Percentiles rank a stretch among this genome's conserved stretches.
These are phyloP conservation scores for Proisotoma minuta DNA, from an alignment of 2,888 invertebrate genomes.

Conservation along the genomic window DNA sequence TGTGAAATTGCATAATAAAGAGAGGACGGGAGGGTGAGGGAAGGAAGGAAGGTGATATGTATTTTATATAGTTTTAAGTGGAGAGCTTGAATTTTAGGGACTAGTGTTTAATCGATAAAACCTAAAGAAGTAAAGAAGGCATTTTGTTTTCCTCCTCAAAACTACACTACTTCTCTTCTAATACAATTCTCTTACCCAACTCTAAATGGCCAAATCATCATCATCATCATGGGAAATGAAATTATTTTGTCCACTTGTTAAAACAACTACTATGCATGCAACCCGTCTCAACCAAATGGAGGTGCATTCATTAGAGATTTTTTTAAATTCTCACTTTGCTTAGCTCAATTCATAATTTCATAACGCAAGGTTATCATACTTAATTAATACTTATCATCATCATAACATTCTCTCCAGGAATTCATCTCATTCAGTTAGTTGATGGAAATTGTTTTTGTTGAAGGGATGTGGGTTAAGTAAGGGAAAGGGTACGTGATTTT, in stretches of 20 bases:
- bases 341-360: no score
- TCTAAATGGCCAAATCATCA: constrained; percentile 11
- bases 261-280: no score
- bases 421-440: no score
- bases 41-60: constrained; percentile 9
- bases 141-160: constrained; percentile 40
- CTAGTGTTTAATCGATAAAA: constrained; percentile 40
- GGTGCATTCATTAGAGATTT: no score
- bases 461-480: no score
- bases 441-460: no score
- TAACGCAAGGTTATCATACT: no score
- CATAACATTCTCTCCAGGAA: no score
- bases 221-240: constrained; percentile 4
- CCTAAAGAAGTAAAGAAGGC: constrained; percentile 43
- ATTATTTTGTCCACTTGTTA: background rate
- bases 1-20: constrained; percentile 11
- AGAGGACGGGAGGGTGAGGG: background rate
- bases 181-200: background rate
- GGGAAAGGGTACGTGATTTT: no score
- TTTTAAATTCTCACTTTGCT: no score
- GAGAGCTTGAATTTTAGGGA: constrained; percentile 25
- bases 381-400: no score
- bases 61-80: constrained; percentile 13
- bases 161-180: background rate
- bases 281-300: no score